Conservation (phyloP, 2,797 vertebrate species). For the Distichodus sexfasciatus region DNA sequence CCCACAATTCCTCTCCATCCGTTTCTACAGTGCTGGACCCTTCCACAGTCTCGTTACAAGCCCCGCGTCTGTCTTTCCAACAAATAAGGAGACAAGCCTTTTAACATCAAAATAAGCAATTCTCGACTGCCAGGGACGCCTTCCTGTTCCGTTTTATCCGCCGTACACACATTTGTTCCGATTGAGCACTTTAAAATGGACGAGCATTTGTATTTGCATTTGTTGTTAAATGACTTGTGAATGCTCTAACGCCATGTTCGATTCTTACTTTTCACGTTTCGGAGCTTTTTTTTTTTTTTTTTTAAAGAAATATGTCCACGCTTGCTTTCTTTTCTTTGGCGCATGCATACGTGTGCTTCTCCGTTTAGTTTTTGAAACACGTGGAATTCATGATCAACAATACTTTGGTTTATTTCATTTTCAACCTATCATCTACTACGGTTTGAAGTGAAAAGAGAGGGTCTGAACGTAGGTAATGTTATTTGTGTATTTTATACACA, state of each 20-base stretch:
- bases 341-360: no score
- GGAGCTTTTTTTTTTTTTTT: conserved; percentile 10
- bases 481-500: conserved; percentile 69
- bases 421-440: conserved; percentile 52
- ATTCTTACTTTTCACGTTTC: conserved; percentile 21
- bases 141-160: conserved; percentile 57
- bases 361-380: no score
- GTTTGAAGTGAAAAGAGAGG: conserved; percentile 56
- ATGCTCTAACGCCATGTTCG: conserved; percentile 63
- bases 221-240: conserved; percentile 63
- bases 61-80: conserved; percentile 75
- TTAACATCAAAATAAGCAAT: conserved; percentile 80
- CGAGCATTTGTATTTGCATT: conserved; percentile 52
- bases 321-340: no score
- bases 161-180: conserved; percentile 43
- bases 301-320: no score
- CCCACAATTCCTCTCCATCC: conserved; percentile 61
- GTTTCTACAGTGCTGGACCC: conserved; percentile 56
- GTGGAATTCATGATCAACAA: no score
- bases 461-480: conserved; percentile 67
- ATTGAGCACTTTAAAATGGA: conserved; percentile 72
- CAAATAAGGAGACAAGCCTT: conserved; percentile 83
- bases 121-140: conserved; percentile 80
- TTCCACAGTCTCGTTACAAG: conserved; percentile 62
- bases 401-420: conserved; percentile 52